Percentiles rank a stretch among this genome's conserved stretches.
Evolutionary conservation across 2,113 vertebrate genomes (phyloP).

Genomic region (Smithornis capensis): DNA sequence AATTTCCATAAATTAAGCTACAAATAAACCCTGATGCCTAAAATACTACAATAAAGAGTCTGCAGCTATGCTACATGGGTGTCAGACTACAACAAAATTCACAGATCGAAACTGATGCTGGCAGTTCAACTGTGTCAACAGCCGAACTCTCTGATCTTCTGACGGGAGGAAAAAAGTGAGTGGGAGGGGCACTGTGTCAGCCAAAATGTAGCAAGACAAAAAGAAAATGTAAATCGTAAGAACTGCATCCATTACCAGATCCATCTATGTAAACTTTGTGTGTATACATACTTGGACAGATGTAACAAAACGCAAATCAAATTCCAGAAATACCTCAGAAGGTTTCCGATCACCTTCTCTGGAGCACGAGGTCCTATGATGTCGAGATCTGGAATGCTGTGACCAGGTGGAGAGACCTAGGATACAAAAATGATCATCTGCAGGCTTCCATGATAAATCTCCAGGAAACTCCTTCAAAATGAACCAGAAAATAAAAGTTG

Average conservation of each 20-base stretch:
- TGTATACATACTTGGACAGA: background rate
- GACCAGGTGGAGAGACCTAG: slow-evolving; percentile 94
- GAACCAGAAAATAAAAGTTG: background rate
- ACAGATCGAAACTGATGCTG: slow-evolving; percentile 48
- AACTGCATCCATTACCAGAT: background rate
- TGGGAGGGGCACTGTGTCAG: background rate
- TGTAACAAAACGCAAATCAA: background rate
- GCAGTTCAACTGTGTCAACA: slow-evolving; percentile 57
- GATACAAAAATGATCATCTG: slow-evolving; percentile 41
- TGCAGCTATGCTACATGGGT: slow-evolving; percentile 15
- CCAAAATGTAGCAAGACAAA: slow-evolving; percentile 23
- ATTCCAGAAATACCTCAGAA: slow-evolving; percentile 86
- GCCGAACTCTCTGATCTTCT: slow-evolving; percentile 25
- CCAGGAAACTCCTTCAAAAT: background rate
- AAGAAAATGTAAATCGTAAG: slow-evolving; percentile 3
- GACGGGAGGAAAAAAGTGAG: background rate
- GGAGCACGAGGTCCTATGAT: slow-evolving; percentile 77
- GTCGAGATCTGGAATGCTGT: slow-evolving; percentile 86
- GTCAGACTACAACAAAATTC: slow-evolving; percentile 60
- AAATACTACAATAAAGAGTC: background rate
- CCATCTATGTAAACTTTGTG: background rate
- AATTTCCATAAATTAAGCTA: slow-evolving; percentile 18
- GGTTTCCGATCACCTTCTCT: slow-evolving; percentile 86
- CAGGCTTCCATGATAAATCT: background rate
- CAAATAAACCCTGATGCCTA: background rate